Conservation (phyloP, 2,888 invertebrate species). For the Hesperia comma region DNA sequence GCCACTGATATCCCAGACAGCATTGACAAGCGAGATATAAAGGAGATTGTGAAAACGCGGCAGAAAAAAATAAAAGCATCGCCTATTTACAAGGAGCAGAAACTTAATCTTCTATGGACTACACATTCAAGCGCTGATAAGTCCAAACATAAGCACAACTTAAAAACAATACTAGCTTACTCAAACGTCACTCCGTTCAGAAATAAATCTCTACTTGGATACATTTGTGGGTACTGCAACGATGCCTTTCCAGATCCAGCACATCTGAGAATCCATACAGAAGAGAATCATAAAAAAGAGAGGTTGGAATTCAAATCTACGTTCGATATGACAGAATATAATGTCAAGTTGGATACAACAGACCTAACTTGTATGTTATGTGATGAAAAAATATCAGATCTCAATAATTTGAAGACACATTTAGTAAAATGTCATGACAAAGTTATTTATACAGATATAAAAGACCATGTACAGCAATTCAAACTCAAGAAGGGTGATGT, state of each 20-base stretch:
- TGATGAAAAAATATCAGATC: constrained; percentile 50
- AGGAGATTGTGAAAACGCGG: constrained; percentile 38
- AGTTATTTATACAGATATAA: constrained; percentile 60
- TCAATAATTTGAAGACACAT: constrained; percentile 58
- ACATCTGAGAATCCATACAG: constrained; percentile 56
- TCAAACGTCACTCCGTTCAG: constrained; percentile 70
- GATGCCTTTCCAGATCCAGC: constrained; percentile 61
- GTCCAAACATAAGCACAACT: constrained; percentile 63
- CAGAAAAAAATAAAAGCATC: constrained; percentile 46
- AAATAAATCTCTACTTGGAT: constrained; percentile 64
- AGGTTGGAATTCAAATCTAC: constrained; percentile 56
- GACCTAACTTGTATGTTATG: constrained; percentile 61
- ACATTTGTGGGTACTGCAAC: constrained; percentile 67
- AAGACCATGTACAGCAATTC: constrained; percentile 70
- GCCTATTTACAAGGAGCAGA: constrained; percentile 46
- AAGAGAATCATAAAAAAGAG: constrained; percentile 54
- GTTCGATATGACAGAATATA: constrained; percentile 62
- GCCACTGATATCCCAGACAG: constrained; percentile 50
- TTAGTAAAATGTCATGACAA: constrained; percentile 59
- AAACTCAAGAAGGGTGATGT: constrained; percentile 68
- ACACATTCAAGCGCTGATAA: constrained; percentile 50
- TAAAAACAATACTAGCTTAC: constrained; percentile 60
- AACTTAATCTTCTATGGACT: constrained; percentile 55
- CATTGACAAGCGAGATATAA: constrained; percentile 33
- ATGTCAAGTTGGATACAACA: constrained; percentile 61